A percentile compares a stretch with the other conserved stretches of the same genome.
phyloP scores from a whole-genome alignment of 2,797 vertebrate genomes.

The Arrhamphus sclerolepis region DNA sequence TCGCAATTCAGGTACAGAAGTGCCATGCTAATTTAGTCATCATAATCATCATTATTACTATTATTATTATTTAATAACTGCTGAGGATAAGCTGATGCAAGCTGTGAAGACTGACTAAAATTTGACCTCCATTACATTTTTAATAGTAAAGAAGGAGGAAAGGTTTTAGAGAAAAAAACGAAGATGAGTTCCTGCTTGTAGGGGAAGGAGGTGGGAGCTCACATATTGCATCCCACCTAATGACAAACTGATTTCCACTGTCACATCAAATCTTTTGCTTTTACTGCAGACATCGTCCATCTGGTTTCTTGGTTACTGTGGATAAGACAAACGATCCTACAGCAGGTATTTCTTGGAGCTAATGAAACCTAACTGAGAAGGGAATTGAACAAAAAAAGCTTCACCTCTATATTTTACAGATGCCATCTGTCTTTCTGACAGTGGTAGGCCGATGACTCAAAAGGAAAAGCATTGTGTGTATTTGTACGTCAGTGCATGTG shows the following conservation, averaged over 20 bases:
- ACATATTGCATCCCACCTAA: neutral
- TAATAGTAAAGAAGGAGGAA: neutral
- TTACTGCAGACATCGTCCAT: constrained; percentile 24
- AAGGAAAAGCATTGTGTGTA: constrained; percentile 38
- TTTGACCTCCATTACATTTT: too few species aligned
- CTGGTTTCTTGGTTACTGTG: constrained; percentile 20
- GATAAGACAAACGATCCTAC: constrained; percentile 39
- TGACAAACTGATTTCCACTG: constrained; percentile 27
- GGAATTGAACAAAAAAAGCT: constrained; percentile 31
- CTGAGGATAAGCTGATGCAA: neutral
- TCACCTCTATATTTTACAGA: constrained; percentile 33
- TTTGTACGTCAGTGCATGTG: constrained; percentile 19
- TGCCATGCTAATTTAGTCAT: too few species aligned
- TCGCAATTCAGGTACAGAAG: too few species aligned
- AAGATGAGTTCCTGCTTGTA: too few species aligned
- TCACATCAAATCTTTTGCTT: constrained; percentile 22
- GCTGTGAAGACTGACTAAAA: neutral
- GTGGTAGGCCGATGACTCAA: constrained; percentile 41
- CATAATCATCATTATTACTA: too few species aligned
- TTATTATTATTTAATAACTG: too few species aligned
- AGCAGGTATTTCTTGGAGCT: constrained; percentile 26
- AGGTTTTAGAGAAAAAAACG: too few species aligned
- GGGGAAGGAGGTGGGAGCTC: neutral
- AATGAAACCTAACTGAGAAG: constrained; percentile 57
- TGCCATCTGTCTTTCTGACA: constrained; percentile 55